Percentiles rank a stretch among this genome's conserved stretches.
Evolutionary conservation across 2,797 vertebrate genomes (phyloP).

Genomic region (Crocidura indochinensis): DNA sequence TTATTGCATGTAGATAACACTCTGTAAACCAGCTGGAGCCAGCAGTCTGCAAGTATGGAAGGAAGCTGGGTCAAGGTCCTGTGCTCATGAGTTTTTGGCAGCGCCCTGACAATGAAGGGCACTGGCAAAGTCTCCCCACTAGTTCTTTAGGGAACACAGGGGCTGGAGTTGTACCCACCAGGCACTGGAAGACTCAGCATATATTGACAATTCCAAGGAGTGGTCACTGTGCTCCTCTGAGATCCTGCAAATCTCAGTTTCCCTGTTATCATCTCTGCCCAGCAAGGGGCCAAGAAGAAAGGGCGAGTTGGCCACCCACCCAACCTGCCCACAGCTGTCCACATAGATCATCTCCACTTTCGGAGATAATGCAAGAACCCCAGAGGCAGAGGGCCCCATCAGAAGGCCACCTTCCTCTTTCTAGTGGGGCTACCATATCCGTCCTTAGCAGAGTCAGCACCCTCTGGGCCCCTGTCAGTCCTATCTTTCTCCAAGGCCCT

Average conservation of each 20-base stretch:
- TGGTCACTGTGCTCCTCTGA: too few relatives aligned
- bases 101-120: slow-evolving; percentile 10
- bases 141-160: not conserved
- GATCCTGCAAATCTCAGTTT: too few relatives aligned
- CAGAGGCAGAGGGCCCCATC: not conserved
- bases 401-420: too few relatives aligned
- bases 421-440: not conserved
- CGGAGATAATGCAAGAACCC: not conserved
- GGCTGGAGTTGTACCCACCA: not conserved
- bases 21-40: slow-evolving; percentile 1
- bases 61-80: not conserved
- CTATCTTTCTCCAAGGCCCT: too few relatives aligned
- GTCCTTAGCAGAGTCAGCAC: too few relatives aligned
- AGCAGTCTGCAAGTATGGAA: slow-evolving; percentile 22
- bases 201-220: not conserved
- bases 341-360: too few relatives aligned
- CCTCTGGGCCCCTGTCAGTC: too few relatives aligned
- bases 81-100: not conserved
- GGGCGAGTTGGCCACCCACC: too few relatives aligned
- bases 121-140: too few relatives aligned
- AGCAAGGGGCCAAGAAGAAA: too few relatives aligned
- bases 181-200: not conserved
- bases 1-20: slow-evolving; percentile 7
- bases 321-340: too few relatives aligned
- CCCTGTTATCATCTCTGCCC: too few relatives aligned